Base-by-base conservation (phyloP, 2,797 vertebrate genomes). In the Amblyraja radiata region DNA sequence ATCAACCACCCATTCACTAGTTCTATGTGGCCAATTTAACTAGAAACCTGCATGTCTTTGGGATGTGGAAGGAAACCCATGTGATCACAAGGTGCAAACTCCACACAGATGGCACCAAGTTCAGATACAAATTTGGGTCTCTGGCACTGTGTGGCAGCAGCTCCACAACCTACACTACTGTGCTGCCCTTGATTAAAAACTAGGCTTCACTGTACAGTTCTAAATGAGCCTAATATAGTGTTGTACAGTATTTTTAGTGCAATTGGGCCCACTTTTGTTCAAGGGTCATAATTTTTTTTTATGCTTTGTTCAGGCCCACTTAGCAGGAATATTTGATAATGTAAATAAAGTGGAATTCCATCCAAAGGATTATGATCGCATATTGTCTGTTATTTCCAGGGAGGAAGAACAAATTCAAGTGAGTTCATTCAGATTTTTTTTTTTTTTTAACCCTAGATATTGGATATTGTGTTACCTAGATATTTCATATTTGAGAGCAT, bases 291-390 rank as follows among this genome's bases (percentile, higher is more conserved):
- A 91, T 21, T 6, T 73, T 39, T 71, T 73, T 71, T 91, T 94
- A 54, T 81, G 90, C 76, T 54, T 92, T 61, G 95, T 96, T 25
- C 93, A 97, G 97, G 94, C 96, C 0, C 97, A 98, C 95, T 96
- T 98, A n/a, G 97, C 95, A 93, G 97, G 97, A 28, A 94, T 98
- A 93, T 97, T 97, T 81, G 97, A 98, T 95, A 98, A 98, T 93
- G 96, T 98, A 93, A 97, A 97, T 68, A 96, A 97, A 95, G 97
- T 95, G 13, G 95, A 96, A 16, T 98, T 98, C 95, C 97, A 97
- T 16, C 0, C 93, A 14, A 96, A 96, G 93, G 97, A 97, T 68
- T 98, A 98, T 0, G 96, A 98, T 96, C 96, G 95, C 61, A 97
- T 98, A 32, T 10, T 96, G 95, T 94, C 96, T 58, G 97, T 97